Percentiles rank a stretch among this genome's conserved stretches.
Evolutionary conservation across 2,797 vertebrate genomes (phyloP).

Genomic region (Liparis tanakae): DNA sequence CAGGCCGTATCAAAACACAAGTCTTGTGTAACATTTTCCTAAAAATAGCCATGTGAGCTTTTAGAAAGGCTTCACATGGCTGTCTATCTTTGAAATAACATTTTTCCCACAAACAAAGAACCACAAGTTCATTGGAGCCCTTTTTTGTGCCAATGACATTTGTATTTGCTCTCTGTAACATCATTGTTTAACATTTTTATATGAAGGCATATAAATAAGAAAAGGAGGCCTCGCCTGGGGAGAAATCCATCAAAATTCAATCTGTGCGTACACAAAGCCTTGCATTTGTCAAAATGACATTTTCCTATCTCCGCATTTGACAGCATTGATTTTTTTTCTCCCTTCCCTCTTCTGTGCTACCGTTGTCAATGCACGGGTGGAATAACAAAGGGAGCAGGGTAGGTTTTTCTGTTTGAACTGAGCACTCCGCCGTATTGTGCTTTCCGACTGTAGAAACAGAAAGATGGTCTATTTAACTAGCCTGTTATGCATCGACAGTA

Average conservation of each 20-base stretch:
- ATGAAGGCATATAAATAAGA: conserved; percentile 80
- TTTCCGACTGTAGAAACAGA: conserved; percentile 72
- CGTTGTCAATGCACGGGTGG: conserved; percentile 79
- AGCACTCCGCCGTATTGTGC: conserved; percentile 72
- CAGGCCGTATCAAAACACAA: conserved; percentile 68
- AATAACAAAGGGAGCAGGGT: conserved; percentile 81
- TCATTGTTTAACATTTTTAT: conserved; percentile 84
- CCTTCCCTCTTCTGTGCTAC: conserved; percentile 76
- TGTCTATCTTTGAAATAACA: conserved; percentile 59
- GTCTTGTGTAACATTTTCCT: conserved; percentile 65
- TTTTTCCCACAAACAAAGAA: conserved; percentile 71
- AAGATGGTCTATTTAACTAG: conserved; percentile 76
- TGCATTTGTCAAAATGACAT: conserved; percentile 85
- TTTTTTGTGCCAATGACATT: conserved; percentile 76
- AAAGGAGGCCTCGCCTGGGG: conserved; percentile 76
- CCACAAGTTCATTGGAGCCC: conserved; percentile 64
- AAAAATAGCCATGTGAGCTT: conserved; percentile 65
- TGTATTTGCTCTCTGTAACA: conserved; percentile 82
- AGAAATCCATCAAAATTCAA: conserved; percentile 88
- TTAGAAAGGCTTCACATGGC: conserved; percentile 59
- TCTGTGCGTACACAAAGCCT: conserved; percentile 84
- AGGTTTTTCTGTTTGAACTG: conserved; percentile 77
- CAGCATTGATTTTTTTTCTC: conserved; percentile 82
- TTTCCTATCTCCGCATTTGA: conserved; percentile 85
- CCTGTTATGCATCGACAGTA: conserved; percentile 79